Evolutionary conservation across 2,888 invertebrate genomes (phyloP), one percentile per base, ranked within the genome.

Genomic region (Neria commutata): DNA sequence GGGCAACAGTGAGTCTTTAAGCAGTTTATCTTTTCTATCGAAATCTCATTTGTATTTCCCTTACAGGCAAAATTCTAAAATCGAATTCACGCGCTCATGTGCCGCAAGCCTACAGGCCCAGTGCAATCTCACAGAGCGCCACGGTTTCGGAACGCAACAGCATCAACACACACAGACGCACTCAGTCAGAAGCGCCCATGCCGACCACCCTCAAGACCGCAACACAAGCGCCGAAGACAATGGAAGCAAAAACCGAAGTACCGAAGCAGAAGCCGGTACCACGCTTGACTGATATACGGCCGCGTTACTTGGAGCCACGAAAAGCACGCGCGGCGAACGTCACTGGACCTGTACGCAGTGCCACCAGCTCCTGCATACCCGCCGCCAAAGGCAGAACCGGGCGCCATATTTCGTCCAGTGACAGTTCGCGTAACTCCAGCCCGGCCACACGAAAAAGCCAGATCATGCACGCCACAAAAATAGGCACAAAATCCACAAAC

Each of bases 221-320:
- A 16, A 17, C 33, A 17, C 46, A 16, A 3, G 51, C 50, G 10
- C 5, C 16, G 23, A 62, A 64, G 17, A 40, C 57, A n/a, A 68
- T 66, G 47, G 55, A 60, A 19, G 58, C 61, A 55, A 55, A 56
- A 55, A 26, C 55, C 49, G n/a, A n/a, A n/a, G n/a, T n/a, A n/a
- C n/a, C n/a, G n/a, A n/a, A n/a, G n/a, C n/a, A n/a, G n/a, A n/a
- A n/a, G n/a, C n/a, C n/a, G n/a, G 14, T 48, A 10, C 57, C 63
- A 10, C 73, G 75, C 1, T 53, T 76, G 10, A 63, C 74, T 1
- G 78, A 79, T 19, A 71, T 81, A 66, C 87, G 87, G 62, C 86
- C 90, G 1, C 83, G 89, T 21, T 89, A 89, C 68, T 75, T 89
- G 67, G 88, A 89, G 66, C 87, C 88, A 2, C 83, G 84, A 23